phyloP scores from a whole-genome alignment of 2,113 vertebrate species.

The Caranx ignobilis region DNA sequence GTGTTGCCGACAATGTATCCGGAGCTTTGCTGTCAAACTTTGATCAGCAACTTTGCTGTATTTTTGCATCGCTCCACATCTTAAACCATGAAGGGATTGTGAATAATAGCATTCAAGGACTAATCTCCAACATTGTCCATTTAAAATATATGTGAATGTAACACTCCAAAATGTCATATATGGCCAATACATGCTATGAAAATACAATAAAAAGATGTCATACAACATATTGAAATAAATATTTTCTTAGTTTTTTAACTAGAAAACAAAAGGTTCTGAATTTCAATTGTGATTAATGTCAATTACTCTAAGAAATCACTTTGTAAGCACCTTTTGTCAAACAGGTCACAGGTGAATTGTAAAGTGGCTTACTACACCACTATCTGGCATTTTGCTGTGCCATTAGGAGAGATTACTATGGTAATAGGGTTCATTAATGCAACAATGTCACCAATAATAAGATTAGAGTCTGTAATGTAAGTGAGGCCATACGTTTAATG shows the following conservation, averaged over 20 bases:
- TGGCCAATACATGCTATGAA: neutral
- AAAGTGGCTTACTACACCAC: conserved; percentile 7
- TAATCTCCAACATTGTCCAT: neutral
- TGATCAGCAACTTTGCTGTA: neutral
- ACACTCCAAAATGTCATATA: neutral
- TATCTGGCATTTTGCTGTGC: conserved; percentile 12
- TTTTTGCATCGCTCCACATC: neutral
- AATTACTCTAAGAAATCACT: conserved; percentile 9
- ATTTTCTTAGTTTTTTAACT: neutral
- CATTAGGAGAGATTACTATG: conserved; percentile 50
- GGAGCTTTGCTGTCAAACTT: neutral
- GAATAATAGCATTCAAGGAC: neutral
- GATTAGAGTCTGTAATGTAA: conserved; percentile 34
- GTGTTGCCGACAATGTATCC: neutral
- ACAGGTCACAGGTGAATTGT: conserved; percentile 24
- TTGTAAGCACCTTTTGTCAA: conserved; percentile 12
- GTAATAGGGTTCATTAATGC: conserved; percentile 60
- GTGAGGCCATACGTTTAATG: conserved; percentile 40
- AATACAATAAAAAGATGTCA: neutral
- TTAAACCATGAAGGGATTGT: neutral
- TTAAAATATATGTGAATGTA: too few species aligned
- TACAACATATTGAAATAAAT: neutral
- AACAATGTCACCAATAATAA: conserved; percentile 55
- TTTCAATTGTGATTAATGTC: neutral
- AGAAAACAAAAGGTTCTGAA: neutral